These are phyloP conservation scores for Artemia franciscana DNA, from an alignment of 1,140 invertebrate species.

Conservation along the genomic window DNA sequence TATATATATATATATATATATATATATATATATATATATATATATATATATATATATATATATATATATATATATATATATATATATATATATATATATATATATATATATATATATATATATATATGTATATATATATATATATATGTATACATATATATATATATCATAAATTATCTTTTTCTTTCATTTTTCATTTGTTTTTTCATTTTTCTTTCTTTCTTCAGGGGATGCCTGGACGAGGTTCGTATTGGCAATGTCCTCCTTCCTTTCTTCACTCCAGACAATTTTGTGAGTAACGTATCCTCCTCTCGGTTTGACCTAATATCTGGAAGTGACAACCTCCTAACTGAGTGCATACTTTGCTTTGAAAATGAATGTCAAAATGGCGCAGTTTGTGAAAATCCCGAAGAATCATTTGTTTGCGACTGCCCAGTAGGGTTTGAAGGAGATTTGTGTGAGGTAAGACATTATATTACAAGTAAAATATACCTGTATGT, in stretches of 20 bases:
- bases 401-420: slow-evolving; percentile 44
- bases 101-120: no score
- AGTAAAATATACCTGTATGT: no score
- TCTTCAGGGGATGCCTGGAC: slow-evolving; percentile 65
- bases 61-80: no score
- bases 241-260: slow-evolving; percentile 61
- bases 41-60: no score
- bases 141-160: no score
- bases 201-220: slow-evolving; percentile 14
- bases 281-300: slow-evolving; percentile 17
- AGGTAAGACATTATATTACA: no score
- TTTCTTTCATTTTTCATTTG: background rate
- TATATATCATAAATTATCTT: no score
- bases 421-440: slow-evolving; percentile 58
- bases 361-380: slow-evolving; percentile 68
- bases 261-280: slow-evolving; percentile 64
- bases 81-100: no score
- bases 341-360: slow-evolving; percentile 29
- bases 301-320: slow-evolving; percentile 16
- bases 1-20: no score
- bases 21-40: no score
- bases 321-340: slow-evolving; percentile 10
- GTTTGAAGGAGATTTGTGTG: slow-evolving; percentile 49
- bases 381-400: slow-evolving; percentile 54
- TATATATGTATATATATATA: no score